Conservation (phyloP, 2,113 vertebrate genomes). For the Pelecanoides urinatrix region DNA sequence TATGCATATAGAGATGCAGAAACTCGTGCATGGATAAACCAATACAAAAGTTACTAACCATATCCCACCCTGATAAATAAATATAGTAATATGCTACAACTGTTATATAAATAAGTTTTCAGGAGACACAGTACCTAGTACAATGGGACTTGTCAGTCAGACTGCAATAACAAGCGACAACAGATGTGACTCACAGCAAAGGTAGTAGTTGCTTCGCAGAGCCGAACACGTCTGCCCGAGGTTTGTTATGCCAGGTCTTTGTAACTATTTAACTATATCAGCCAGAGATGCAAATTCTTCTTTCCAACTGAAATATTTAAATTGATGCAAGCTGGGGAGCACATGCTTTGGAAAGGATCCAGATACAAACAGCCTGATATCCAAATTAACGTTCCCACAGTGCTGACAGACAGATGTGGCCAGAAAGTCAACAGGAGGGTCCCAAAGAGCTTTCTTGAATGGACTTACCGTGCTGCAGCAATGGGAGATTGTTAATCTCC, state of each 20-base stretch:
- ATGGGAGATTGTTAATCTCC: neutral
- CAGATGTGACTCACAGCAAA: neutral
- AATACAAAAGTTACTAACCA: neutral
- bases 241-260: neutral
- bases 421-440: slow-evolving; percentile 35
- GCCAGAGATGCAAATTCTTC: neutral
- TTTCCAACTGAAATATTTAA: slow-evolving; percentile 23
- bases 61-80: neutral
- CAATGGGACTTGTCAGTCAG: neutral
- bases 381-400: slow-evolving; percentile 42
- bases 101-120: neutral
- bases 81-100: rapidly evolving
- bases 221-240: neutral
- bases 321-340: slow-evolving; percentile 47
- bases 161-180: neutral
- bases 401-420: slow-evolving; percentile 49
- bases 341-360: slow-evolving; percentile 41
- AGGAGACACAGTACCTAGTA: neutral
- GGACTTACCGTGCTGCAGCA: neutral
- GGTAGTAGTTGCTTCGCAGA: neutral
- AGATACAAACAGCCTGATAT: neutral
- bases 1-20: neutral
- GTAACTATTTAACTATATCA: neutral
- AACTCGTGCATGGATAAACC: neutral
- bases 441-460: slow-evolving; percentile 1